Percentiles rank a stretch among this genome's conserved stretches.
Evolutionary conservation across 2,888 invertebrate genomes (phyloP).

Genomic region (Oegoconia quadripuncta): DNA sequence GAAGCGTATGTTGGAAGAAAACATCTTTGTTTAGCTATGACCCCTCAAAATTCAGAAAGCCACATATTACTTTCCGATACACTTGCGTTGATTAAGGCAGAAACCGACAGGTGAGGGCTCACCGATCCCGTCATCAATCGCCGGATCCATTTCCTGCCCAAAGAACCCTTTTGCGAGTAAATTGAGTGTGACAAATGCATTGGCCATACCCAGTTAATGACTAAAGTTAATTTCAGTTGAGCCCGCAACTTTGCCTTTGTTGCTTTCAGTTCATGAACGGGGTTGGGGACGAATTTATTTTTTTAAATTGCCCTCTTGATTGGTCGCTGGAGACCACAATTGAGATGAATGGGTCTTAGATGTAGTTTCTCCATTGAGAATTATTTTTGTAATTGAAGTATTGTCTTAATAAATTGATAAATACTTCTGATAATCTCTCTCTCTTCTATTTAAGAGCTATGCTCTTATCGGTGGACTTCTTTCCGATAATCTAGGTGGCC

Average conservation of each 20-base stretch:
- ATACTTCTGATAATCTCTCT: too few relatives aligned
- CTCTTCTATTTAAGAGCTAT: too few relatives aligned
- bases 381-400: too few relatives aligned
- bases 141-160: constrained; percentile 23
- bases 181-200: constrained; percentile 51
- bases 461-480: too few relatives aligned
- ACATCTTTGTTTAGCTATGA: neutral
- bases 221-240: constrained; percentile 38
- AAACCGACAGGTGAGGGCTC: constrained; percentile 28
- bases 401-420: too few relatives aligned
- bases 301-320: constrained; percentile 3
- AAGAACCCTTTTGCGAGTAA: constrained; percentile 38
- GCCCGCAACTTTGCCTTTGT: constrained; percentile 22
- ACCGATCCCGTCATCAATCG: constrained; percentile 31
- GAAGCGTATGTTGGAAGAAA: too few relatives aligned
- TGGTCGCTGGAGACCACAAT: neutral
- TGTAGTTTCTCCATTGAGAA: too few relatives aligned
- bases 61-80: constrained; percentile 19
- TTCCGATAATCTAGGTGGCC: too few relatives aligned
- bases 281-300: constrained; percentile 1
- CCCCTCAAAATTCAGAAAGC: constrained; percentile 7
- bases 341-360: too few relatives aligned
- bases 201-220: constrained; percentile 39
- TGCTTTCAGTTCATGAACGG: neutral
- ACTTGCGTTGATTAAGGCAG: constrained; percentile 26